Evolutionary conservation across 1,140 invertebrate species (phyloP), one percentile per base, ranked within the genome.

Genomic region (Cylas formicarius): DNA sequence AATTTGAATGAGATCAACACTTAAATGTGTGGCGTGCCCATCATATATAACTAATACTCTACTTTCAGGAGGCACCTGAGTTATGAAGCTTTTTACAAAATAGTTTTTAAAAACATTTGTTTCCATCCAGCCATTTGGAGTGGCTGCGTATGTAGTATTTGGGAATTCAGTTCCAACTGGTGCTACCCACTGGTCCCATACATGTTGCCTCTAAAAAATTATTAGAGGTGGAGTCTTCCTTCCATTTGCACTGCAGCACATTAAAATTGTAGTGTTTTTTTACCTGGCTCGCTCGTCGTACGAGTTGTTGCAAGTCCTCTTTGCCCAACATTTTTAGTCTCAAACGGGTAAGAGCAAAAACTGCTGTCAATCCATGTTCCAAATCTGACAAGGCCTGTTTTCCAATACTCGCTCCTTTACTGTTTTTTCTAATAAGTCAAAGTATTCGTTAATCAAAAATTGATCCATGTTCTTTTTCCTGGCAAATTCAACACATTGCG

Each of bases 401-500:
- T 38, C 13, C 34, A 57, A 24, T 23, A 42, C 24, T 26, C 58
- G 33, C 24, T 58, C 35, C 14, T 52, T 16, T 16, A 60, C 27
- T 8, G 48, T 54, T 16, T 50, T 48, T 44, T 52, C 28, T 16
- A 60, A 35, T 3, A 57, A 37, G 17, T 51, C 31, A 50, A 56
- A 64, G 50, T 61, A 62, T 16, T 53, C 31, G 44, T 62, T 38
- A 10, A 64, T 57, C 14, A 52, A 50, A 29, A 60, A 61, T 10
- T 53, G 61, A 44, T 62, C 42, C 21, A 34, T 34, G 1, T 44
- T 26, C 45, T 40, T 64, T 55, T 60, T 66, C n/a, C n/a, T n/a
- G n/a, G n/a, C n/a, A n/a, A n/a, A n/a, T n/a, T n/a, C 60, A 29
- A 66, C 59, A 37, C 40, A 35, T 57, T 67, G 62, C 3, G 65